These are phyloP conservation scores for Callyntrura sp. DNA, from an alignment of 2,888 invertebrate species.

Conservation along the genomic window DNA sequence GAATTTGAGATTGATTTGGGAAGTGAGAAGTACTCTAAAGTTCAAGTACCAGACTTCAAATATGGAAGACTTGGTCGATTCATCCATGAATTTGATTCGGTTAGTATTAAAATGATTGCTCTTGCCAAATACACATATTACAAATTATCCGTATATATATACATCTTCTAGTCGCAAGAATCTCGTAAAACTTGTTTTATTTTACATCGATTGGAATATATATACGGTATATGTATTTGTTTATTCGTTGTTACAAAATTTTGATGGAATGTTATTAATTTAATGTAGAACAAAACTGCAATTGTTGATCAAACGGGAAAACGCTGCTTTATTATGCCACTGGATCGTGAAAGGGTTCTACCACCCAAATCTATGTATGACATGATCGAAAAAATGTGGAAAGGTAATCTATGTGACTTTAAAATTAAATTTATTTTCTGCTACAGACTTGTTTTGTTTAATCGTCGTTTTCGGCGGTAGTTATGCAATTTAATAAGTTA, in stretches of 20 bases:
- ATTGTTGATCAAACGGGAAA: slow-evolving; percentile 91
- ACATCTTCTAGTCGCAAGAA: too few relatives aligned
- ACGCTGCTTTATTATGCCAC: slow-evolving; percentile 96
- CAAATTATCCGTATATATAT: too few relatives aligned
- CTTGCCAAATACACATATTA: neutral
- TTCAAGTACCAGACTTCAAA: slow-evolving; percentile 94
- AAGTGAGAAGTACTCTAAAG: slow-evolving; percentile 88
- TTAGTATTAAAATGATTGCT: slow-evolving; percentile 61
- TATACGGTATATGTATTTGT: neutral
- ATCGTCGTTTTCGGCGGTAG: too few relatives aligned
- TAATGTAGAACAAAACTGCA: slow-evolving; percentile 89
- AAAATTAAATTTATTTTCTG: too few relatives aligned
- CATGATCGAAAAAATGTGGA: slow-evolving; percentile 92
- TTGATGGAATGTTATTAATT: too few relatives aligned
- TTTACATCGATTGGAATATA: too few relatives aligned
- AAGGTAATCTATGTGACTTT: slow-evolving; percentile 85
- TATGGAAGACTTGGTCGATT: slow-evolving; percentile 94
- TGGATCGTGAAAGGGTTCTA: slow-evolving; percentile 91
- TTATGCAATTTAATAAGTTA: too few relatives aligned
- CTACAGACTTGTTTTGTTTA: too few relatives aligned
- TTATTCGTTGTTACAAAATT: too few relatives aligned
- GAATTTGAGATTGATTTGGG: slow-evolving; percentile 92
- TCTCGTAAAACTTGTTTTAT: too few relatives aligned
- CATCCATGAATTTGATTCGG: slow-evolving; percentile 95
- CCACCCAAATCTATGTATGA: slow-evolving; percentile 93